Evolutionary conservation across 2,888 invertebrate species (phyloP).

Genomic region (Ptychoptera albimana): DNA sequence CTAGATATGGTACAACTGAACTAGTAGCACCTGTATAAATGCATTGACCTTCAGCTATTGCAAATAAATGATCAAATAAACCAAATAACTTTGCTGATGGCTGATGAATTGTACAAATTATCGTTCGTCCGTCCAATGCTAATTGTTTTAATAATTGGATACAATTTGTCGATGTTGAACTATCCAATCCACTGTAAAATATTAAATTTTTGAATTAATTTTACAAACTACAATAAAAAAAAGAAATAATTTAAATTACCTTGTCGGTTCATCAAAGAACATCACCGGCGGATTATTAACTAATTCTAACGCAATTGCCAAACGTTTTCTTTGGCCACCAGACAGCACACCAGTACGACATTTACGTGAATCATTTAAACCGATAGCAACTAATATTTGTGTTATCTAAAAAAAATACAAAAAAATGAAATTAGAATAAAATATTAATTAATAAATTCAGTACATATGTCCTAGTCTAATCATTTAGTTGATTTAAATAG

Average conservation of each 20-base stretch:
- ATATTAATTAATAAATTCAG: neutral
- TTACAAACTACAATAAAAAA: neutral
- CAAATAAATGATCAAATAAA: slow-evolving; percentile 80
- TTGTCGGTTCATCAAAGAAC: slow-evolving; percentile 90
- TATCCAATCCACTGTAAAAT: slow-evolving; percentile 55
- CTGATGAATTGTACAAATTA: slow-evolving; percentile 83
- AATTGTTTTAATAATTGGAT: slow-evolving; percentile 63
- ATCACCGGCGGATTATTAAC: slow-evolving; percentile 83
- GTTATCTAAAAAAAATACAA: slow-evolving; percentile 41
- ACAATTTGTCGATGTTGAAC: slow-evolving; percentile 69
- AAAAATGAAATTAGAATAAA: slow-evolving; percentile 13
- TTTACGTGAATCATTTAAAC: slow-evolving; percentile 45
- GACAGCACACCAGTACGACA: slow-evolving; percentile 59
- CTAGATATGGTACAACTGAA: slow-evolving; percentile 61
- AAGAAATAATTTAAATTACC: too few relatives aligned
- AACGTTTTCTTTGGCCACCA: slow-evolving; percentile 79
- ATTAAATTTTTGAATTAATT: neutral
- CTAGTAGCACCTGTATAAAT: slow-evolving; percentile 65
- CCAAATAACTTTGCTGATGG: slow-evolving; percentile 74
- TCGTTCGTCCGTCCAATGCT: slow-evolving; percentile 68
- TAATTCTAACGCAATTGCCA: slow-evolving; percentile 80
- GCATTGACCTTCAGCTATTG: slow-evolving; percentile 63
- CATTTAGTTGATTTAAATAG: neutral
- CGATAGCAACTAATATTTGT: slow-evolving; percentile 62
- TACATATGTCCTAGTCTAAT: neutral